Percentiles rank a stretch among this genome's conserved stretches.
Conservation (phyloP, 2,888 invertebrate genomes). For the Melinopterus prodromus region DNA sequence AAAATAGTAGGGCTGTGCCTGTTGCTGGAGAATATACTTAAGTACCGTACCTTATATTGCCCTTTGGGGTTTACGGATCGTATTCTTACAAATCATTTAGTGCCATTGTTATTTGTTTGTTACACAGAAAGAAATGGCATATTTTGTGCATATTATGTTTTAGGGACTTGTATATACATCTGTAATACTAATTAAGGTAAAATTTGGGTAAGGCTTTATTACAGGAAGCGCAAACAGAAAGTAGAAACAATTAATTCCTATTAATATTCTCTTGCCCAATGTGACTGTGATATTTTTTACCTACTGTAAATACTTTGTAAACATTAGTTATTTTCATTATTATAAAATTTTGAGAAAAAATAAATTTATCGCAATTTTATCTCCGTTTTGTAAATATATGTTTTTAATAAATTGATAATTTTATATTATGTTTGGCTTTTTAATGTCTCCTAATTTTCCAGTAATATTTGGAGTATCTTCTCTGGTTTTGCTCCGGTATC, state of each 20-base stretch:
- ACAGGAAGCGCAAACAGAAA: conserved; percentile 33
- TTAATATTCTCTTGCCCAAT: conserved; percentile 56
- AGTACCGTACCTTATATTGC: conserved; percentile 13
- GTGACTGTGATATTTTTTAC: conserved; percentile 56
- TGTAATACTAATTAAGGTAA: conserved; percentile 29
- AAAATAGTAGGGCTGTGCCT: conserved; percentile 17
- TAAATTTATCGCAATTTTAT: conserved; percentile 8
- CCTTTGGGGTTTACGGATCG: conserved; percentile 37
- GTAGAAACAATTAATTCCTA: conserved; percentile 47
- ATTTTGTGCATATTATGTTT: conserved; percentile 47
- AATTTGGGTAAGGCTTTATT: conserved; percentile 37
- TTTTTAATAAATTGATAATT: conserved; percentile 23
- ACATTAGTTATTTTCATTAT: conserved; percentile 7
- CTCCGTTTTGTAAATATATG: conserved; percentile 7
- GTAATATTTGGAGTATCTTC: background rate
- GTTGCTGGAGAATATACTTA: background rate
- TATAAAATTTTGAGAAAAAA: conserved; percentile 14
- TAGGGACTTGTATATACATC: conserved; percentile 31
- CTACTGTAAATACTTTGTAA: conserved; percentile 25
- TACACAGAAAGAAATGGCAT: conserved; percentile 42
- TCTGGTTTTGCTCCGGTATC: too few species aligned
- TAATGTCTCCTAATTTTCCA: background rate
- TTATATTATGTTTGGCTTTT: conserved; percentile 14
- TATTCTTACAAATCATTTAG: conserved; percentile 34
- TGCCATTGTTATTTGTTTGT: conserved; percentile 47